Evolutionary conservation across 1,140 invertebrate genomes (phyloP), one percentile per base, ranked within the genome.

Genomic region (Asobara japonica): DNA sequence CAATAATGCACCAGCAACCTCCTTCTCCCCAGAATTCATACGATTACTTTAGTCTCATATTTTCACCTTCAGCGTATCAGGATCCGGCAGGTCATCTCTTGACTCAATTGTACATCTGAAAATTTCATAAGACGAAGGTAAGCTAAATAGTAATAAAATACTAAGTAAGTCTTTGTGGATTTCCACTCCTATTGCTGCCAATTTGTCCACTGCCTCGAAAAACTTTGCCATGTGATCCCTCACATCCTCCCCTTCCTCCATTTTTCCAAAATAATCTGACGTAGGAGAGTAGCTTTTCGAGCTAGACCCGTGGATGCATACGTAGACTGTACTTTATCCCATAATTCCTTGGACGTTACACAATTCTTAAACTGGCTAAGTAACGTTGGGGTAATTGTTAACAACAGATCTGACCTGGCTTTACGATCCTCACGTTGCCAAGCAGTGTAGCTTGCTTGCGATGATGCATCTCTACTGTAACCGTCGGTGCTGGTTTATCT

Each of bases 141-240:
- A 16, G 33, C 41, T 68, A 13, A 29, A 51, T 16, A 68, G 31
- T 16, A 68, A 45, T 18, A 68, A 30, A 3, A 68, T 68, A 4
- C 22, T 16, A 3, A 68, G 1, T 7, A 56, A 16, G 1, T 68
- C 66, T 7, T 13, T 2, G 33, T 56, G 29, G 3, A 68, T 51
- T 1, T 51, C 41, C 3, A 51, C 25, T 48, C 30, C 41, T 45
- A 68, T 68, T 7, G 18, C 27, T 18, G 2, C 16, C 0, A 78
- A 33, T 48, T 77, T 75, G 27, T 74, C 73, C 4, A 76, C 71
- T n/a, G 74, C 69, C 64, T 80, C 78, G 25, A 77, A 74, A 65
- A 79, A 80, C 18, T 70, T 65, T 2, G 62, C 41, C 13, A 80
- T 4, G 65, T 82, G 80, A 3, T 77, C 69, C 13, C 74, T 56